phyloP scores from a whole-genome alignment of 2,888 invertebrate genomes.

The Neoaliturus tenellus region DNA sequence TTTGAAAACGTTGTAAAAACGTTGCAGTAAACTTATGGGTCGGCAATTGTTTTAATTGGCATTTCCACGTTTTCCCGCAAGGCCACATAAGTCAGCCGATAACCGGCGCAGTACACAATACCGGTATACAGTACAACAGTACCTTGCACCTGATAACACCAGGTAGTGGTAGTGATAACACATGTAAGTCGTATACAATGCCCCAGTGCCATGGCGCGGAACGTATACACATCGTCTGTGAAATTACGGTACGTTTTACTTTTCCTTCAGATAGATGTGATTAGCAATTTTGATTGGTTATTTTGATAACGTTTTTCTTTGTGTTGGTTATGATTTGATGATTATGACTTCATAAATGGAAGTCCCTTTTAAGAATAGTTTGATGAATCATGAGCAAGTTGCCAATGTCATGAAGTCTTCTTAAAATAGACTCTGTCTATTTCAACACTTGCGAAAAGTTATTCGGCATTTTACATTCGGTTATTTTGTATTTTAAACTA shows the following conservation, averaged over 20 bases:
- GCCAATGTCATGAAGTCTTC: too few species aligned
- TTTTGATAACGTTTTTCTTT: too few species aligned
- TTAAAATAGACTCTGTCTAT: too few species aligned
- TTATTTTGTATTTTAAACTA: too few species aligned
- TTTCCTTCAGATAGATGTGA: neutral
- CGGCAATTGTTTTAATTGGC: neutral
- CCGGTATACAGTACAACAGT: neutral
- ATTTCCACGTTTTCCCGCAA: neutral
- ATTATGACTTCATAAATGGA: too few species aligned
- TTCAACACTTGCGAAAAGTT: too few species aligned
- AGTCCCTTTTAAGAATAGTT: too few species aligned
- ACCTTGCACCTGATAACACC: neutral
- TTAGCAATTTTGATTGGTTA: too few species aligned
- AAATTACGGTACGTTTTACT: neutral
- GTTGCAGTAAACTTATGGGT: neutral
- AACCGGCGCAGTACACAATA: neutral
- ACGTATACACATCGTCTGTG: neutral
- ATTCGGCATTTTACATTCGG: too few species aligned
- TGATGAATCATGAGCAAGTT: too few species aligned
- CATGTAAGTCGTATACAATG: neutral
- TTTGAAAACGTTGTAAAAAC: neutral
- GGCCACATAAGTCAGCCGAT: neutral
- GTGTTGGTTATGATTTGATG: too few species aligned
- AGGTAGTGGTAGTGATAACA: neutral
- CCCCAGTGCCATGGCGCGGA: neutral